Evolutionary conservation across 2,113 vertebrate species (phyloP).

Genomic region (Anguilla rostrata): DNA sequence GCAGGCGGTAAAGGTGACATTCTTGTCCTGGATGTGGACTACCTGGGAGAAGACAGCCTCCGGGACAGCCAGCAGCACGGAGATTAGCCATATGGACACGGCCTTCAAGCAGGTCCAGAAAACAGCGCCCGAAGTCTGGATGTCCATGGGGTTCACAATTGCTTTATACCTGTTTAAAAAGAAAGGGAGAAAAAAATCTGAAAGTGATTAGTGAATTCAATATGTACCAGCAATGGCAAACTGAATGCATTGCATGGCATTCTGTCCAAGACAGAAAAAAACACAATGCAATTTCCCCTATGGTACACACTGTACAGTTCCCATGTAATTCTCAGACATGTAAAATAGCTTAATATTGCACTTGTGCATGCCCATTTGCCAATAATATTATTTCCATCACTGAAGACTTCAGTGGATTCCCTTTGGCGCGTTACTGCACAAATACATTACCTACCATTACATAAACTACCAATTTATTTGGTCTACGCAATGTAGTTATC

Average conservation of each 20-base stretch:
- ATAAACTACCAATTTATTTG: no score
- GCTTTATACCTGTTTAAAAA: constrained; percentile 83
- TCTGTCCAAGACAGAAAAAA: neutral
- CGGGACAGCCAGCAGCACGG: constrained; percentile 81
- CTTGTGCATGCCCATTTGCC: neutral
- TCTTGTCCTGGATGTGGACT: constrained; percentile 72
- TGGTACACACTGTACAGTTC: no score
- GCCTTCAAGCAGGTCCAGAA: constrained; percentile 87
- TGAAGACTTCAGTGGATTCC: no score
- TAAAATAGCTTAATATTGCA: no score
- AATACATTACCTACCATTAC: no score
- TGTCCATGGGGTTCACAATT: constrained; percentile 96
- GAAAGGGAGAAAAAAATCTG: constrained; percentile 22
- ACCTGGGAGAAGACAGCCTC: constrained; percentile 90
- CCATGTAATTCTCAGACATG: no score
- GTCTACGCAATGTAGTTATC: no score
- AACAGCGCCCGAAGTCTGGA: constrained; percentile 83
- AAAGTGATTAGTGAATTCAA: neutral
- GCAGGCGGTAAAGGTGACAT: constrained; percentile 83
- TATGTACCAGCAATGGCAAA: neutral
- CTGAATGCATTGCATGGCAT: neutral
- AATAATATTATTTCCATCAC: neutral
- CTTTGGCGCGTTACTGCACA: no score
- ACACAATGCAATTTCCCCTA: neutral
- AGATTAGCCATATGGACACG: constrained; percentile 83